Evolutionary conservation across 2,888 invertebrate genomes (phyloP).

Genomic region (Cheilosia impressa): DNA sequence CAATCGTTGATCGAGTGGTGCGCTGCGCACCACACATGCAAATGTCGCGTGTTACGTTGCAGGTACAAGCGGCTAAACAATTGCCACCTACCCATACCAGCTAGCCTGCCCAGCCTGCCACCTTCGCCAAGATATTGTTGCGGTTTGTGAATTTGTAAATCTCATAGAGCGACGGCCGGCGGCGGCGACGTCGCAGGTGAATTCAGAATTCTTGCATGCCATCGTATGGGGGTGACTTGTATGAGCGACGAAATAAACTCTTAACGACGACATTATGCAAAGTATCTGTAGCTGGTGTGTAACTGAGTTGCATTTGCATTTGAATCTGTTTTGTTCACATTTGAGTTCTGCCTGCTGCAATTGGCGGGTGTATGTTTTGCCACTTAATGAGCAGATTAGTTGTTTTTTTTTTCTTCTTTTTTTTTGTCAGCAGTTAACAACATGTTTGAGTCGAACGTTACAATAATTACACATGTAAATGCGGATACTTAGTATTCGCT

Average conservation of each 20-base stretch:
- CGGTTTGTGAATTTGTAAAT: conserved; percentile 29
- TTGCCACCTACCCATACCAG: conserved; percentile 57
- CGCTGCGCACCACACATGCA: conserved; percentile 51
- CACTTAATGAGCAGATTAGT: conserved; percentile 65
- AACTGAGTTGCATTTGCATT: conserved; percentile 60
- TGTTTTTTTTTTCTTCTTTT: conserved; percentile 23
- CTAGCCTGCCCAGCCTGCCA: neutral
- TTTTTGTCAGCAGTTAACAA: conserved; percentile 63
- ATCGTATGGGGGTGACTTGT: conserved; percentile 53
- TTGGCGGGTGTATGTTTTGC: conserved; percentile 44
- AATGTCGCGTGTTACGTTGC: conserved; percentile 66
- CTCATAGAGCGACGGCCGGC: conserved; percentile 2
- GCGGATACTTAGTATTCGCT: conserved; percentile 64
- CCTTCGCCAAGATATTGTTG: conserved; percentile 2
- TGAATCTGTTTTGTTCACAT: conserved; percentile 25
- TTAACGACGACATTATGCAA: conserved; percentile 68
- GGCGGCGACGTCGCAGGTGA: conserved; percentile 38
- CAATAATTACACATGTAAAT: conserved; percentile 75
- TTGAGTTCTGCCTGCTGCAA: conserved; percentile 24
- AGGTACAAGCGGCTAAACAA: conserved; percentile 55
- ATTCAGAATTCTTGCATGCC: conserved; percentile 67
- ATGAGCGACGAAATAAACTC: conserved; percentile 42
- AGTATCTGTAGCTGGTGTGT: conserved; percentile 35
- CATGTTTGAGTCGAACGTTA: conserved; percentile 65
- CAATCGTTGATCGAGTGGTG: conserved; percentile 67